phyloP scores from a whole-genome alignment of 1,140 invertebrate species.

The Galendromus occidentalis region DNA sequence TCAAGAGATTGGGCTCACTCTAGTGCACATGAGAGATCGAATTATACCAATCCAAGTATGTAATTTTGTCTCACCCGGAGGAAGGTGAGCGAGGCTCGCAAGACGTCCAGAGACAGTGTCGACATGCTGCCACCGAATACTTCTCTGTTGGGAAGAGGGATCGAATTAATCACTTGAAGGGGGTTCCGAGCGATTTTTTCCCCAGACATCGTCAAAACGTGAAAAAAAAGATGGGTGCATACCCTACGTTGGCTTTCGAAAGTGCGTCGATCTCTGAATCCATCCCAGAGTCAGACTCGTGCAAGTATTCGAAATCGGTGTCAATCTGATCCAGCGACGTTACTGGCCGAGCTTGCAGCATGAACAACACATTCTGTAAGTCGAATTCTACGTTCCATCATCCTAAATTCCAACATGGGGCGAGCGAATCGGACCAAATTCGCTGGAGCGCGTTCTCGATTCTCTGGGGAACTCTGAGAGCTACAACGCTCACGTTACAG shows the following conservation, averaged over 20 bases:
- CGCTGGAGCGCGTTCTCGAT: too few relatives aligned
- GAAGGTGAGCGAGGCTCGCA: not conserved
- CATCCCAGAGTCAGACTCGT: not conserved
- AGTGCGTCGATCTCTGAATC: slow-evolving; percentile 2
- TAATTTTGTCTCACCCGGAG: not conserved
- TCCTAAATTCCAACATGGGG: too few relatives aligned
- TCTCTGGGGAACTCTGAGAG: too few relatives aligned
- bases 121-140: not conserved
- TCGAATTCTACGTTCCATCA: too few relatives aligned
- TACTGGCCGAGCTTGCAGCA: slow-evolving; percentile 4
- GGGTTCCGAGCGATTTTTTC: not conserved
- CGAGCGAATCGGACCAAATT: too few relatives aligned
- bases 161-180: not conserved
- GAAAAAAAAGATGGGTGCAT: not conserved
- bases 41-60: too few relatives aligned
- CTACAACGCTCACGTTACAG: too few relatives aligned
- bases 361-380: not conserved
- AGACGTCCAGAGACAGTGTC: not conserved
- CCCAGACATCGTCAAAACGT: not conserved
- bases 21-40: too few relatives aligned
- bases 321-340: slow-evolving; percentile 5
- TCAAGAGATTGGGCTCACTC: too few relatives aligned
- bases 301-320: not conserved
- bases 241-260: slow-evolving; percentile 4
- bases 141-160: not conserved